phyloP scores from a whole-genome alignment of 2,888 invertebrate genomes.

The Elgonia sp. region DNA sequence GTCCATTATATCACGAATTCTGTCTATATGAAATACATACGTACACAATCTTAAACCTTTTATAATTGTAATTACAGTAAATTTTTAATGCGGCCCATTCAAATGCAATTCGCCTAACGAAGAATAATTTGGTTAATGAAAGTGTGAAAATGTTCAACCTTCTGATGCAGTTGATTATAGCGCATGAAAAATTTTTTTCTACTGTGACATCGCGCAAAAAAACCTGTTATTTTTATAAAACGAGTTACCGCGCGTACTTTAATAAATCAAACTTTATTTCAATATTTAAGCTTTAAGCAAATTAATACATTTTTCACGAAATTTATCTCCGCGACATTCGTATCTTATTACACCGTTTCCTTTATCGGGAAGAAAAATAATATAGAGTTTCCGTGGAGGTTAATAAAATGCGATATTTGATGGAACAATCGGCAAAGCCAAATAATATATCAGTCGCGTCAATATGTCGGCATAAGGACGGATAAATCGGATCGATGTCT shows the following conservation, averaged over 20 bases:
- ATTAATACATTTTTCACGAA: not conserved
- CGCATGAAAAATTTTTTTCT: not conserved
- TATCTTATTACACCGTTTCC: not conserved
- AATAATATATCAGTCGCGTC: constrained; percentile 38
- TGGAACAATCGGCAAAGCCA: constrained; percentile 23
- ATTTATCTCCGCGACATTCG: not conserved
- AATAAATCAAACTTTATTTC: not conserved
- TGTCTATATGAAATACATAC: not conserved
- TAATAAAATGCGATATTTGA: constrained; percentile 11
- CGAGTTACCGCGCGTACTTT: not conserved
- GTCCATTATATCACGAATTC: not conserved
- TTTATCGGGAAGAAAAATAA: not conserved
- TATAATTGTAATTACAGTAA: constrained; percentile 24
- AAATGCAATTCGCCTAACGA: constrained; percentile 24
- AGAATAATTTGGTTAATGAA: constrained; percentile 30
- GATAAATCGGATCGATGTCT: constrained; percentile 48
- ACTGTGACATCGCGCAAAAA: not conserved
- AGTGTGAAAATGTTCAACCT: constrained; percentile 29
- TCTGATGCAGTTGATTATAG: constrained; percentile 23
- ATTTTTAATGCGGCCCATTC: constrained; percentile 25
- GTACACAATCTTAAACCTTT: constrained; percentile 12
- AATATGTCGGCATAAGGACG: constrained; percentile 17
- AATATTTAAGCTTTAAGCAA: not conserved
- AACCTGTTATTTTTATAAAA: not conserved
- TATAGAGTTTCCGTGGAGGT: not conserved